Percentiles rank a stretch among this genome's conserved stretches.
Conservation (phyloP, 2,888 invertebrate genomes). For the Dendrolimus houi region DNA sequence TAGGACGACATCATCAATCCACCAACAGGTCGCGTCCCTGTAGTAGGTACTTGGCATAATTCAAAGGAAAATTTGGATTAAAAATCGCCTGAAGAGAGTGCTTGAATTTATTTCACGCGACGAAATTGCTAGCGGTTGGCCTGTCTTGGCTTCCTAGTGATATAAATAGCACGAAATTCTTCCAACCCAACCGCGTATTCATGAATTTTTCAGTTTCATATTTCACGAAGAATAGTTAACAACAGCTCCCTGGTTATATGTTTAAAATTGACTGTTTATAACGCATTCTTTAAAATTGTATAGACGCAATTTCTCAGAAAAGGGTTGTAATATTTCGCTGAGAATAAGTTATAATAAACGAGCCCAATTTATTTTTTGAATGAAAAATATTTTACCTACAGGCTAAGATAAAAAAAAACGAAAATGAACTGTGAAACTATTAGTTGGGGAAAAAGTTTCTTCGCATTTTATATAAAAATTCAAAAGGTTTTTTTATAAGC, state of each 20-base stretch:
- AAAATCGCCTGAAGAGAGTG: constrained; percentile 37
- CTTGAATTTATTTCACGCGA: constrained; percentile 46
- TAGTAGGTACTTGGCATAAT: constrained; percentile 37
- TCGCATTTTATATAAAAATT: too few relatives aligned
- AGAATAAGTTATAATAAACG: too few relatives aligned
- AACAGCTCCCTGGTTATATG: constrained; percentile 23
- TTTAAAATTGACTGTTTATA: constrained; percentile 33
- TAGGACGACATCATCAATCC: constrained; percentile 9
- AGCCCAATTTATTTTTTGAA: too few relatives aligned
- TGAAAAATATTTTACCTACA: too few relatives aligned
- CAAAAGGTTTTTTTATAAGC: too few relatives aligned
- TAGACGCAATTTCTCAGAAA: background rate
- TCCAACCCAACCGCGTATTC: constrained; percentile 35
- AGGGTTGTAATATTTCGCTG: too few relatives aligned
- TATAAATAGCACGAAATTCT: constrained; percentile 38
- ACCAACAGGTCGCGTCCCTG: constrained; percentile 11
- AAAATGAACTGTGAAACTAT: too few relatives aligned
- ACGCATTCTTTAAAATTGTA: background rate
- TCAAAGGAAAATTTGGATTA: constrained; percentile 49
- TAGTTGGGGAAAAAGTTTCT: too few relatives aligned
- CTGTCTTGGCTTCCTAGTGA: constrained; percentile 27
- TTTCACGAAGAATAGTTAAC: constrained; percentile 48
- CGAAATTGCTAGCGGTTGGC: constrained; percentile 41
- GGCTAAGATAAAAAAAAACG: too few relatives aligned
- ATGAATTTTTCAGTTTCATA: constrained; percentile 55